Evolutionary conservation across 2,113 vertebrate species (phyloP), one percentile per base, ranked within the genome.

Genomic region (Neofelis nebulosa): DNA sequence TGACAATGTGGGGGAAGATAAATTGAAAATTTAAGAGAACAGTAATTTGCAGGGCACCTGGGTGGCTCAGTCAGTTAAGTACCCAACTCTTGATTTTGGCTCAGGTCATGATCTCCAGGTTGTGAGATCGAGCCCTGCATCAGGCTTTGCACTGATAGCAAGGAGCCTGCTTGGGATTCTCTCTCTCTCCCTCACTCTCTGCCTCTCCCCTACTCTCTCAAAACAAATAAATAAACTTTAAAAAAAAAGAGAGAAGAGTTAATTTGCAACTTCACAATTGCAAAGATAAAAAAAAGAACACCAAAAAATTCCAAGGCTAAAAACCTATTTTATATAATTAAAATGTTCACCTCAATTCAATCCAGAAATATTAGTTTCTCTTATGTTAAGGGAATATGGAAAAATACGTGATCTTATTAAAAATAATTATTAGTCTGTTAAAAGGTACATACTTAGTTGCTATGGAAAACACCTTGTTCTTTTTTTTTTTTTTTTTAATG

Each of bases 21-120:
- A 96, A 79, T 6, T 80, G 45, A 93, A 95, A 95, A 27, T 91
- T 88, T 95, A 78, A 92, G 27, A 82, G 18, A 83, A 84, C 29
- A 80, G 14, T 52, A 95, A 68, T 6, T 63, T 57, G 55, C 55
- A 57, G 14, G 55, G 55, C 55, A 57, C 55, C 55, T 57, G 55
- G 55, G 55, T 57, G 18, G 55, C 2, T 57, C 55, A 57, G 55
- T 57, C 55, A 57, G 55, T 57, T 57, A 57, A 57, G 55, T 18
- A 57, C 16, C 55, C 6, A 5, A 57, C 55, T 57, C 16, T 57
- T 57, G 55, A 57, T 57, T 57, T 57, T 57, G 55, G 55, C 18
- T 57, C 18, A 57, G 55, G 55, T 57, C 55, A 57, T 57, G 55
- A 50, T 50, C 50, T 50, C 50, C 50, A 50, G 50, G 50, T 50